These are phyloP conservation scores for Eupeodes luniger DNA, from an alignment of 2,888 invertebrate species.

Conservation along the genomic window DNA sequence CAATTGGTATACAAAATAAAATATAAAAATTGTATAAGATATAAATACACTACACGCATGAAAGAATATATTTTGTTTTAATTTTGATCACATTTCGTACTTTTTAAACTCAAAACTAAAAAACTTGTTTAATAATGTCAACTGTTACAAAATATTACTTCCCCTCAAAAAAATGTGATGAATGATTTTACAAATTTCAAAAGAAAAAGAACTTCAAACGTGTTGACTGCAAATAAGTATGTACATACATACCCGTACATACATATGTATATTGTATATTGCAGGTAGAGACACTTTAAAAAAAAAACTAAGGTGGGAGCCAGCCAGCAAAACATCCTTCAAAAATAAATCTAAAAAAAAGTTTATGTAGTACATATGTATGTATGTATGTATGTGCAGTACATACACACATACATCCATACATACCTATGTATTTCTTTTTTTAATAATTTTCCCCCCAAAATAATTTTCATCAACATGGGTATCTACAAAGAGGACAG, in stretches of 20 bases:
- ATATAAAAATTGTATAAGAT: no score
- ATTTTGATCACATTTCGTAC: not conserved
- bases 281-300: not conserved
- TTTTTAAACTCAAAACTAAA: not conserved
- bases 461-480: not conserved
- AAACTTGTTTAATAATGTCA: slow-evolving; percentile 11
- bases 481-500: slow-evolving; percentile 12
- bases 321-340: slow-evolving; percentile 4
- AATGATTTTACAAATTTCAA: slow-evolving; percentile 18
- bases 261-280: no score
- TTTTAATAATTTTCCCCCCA: slow-evolving; percentile 19
- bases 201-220: slow-evolving; percentile 7
- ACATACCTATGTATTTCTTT: not conserved
- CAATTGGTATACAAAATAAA: no score
- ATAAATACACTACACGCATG: no score
- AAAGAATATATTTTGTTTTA: not conserved
- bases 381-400: no score
- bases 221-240: slow-evolving; percentile 7
- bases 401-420: no score
- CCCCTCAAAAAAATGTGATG: slow-evolving; percentile 15
- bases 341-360: slow-evolving; percentile 2
- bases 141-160: slow-evolving; percentile 35
- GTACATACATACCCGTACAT: no score
- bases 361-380: not conserved
- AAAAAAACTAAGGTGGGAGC: slow-evolving; percentile 9